Evolutionary conservation across 1,140 invertebrate genomes (phyloP), one percentile per base, ranked within the genome.

Genomic region (Mercenaria mercenaria): DNA sequence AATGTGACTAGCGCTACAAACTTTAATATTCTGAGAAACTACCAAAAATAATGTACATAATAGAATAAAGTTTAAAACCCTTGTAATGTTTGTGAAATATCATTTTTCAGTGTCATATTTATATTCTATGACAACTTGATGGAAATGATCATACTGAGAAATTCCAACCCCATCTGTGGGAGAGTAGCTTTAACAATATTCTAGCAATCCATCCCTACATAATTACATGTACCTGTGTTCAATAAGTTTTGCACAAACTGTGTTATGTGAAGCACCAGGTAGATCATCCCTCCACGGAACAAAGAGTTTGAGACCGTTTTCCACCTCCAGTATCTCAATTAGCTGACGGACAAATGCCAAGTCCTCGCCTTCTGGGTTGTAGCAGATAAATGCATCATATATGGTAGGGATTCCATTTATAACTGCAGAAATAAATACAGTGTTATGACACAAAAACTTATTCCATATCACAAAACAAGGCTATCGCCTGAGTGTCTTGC

Each of bases 201-300:
- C n/a, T n/a, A n/a, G n/a, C n/a, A n/a, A n/a, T n/a, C n/a, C n/a
- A n/a, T n/a, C n/a, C n/a, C n/a, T n/a, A n/a, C n/a, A n/a, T n/a
- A n/a, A n/a, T n/a, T n/a, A n/a, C n/a, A n/a, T n/a, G n/a, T n/a
- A 93, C 94, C 94, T 94, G 34, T 93, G 89, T 77, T 96, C 91
- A 59, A 96, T 96, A 20, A 96, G 85, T 72, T 94, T 93, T n/a
- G 95, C 93, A 83, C 88, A 91, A 37, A 95, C 90, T 29, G 92
- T 93, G 81, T 95, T 94, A 59, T 92, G 91, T 29, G 92, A 92
- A 18, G 91, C 79, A 29, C 95, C 95, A 13, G 92, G 91, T 11
- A 95, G 76, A 82, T 96, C 92, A 89, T 96, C 94, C 59, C 96
- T 88, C 37, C 93, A 92, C 0, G 94, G 93, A 56, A 96, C 93